Conservation (phyloP, 2,113 vertebrate species). For the Ellobius talpinus region DNA sequence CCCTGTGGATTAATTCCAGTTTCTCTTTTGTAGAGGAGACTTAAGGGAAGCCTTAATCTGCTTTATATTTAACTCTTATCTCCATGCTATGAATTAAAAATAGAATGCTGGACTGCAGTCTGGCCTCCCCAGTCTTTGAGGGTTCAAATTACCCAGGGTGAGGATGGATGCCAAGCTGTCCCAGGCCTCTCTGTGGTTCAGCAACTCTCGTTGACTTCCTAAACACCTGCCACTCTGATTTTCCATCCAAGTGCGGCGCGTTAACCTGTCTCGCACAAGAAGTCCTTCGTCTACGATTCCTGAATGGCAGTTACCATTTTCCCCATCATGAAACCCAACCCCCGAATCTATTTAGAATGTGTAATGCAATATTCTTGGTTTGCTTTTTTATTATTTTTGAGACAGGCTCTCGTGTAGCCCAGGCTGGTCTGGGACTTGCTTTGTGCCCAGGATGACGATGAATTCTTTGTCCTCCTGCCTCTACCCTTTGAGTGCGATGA, state of each 20-base stretch:
- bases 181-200: background rate
- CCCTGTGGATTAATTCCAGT: slow-evolving; percentile 69
- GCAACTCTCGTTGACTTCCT: background rate
- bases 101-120: slow-evolving; percentile 48
- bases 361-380: background rate
- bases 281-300: background rate
- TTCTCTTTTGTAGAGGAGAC: slow-evolving; percentile 69
- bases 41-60: slow-evolving; percentile 73
- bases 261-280: background rate
- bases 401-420: background rate
- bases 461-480: background rate
- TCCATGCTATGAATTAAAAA: slow-evolving; percentile 68
- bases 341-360: background rate
- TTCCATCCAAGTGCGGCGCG: background rate
- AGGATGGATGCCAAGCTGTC: background rate
- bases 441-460: background rate
- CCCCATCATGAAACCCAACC: background rate
- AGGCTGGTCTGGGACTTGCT: background rate
- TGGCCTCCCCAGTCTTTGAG: background rate
- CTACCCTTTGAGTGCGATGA: background rate
- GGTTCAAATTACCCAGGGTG: background rate
- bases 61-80: slow-evolving; percentile 76
- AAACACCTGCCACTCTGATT: background rate
- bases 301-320: background rate
- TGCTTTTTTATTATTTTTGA: background rate